Conservation (phyloP, 2,888 invertebrate genomes). For the Ephialtes manifestator region DNA sequence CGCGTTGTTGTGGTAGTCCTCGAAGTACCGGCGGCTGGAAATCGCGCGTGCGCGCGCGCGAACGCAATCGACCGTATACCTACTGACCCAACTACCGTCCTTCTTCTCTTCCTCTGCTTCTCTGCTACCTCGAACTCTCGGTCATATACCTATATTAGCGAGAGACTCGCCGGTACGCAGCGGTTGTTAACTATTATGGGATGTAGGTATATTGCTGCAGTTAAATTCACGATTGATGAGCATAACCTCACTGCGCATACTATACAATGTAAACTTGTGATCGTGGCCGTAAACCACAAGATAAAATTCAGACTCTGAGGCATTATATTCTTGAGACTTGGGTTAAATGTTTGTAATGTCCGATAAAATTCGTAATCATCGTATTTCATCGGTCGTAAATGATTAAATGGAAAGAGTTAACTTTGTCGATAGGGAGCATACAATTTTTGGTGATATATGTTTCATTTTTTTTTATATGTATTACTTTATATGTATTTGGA, state of each 20-base stretch:
- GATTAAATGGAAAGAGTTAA: neutral
- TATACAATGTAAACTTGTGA: neutral
- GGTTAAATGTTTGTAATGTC: neutral
- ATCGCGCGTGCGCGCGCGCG: constrained; percentile 28
- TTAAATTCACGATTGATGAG: neutral
- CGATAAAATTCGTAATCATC: too few relatives aligned
- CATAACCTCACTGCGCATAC: neutral
- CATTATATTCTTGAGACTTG: neutral
- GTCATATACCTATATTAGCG: constrained; percentile 23
- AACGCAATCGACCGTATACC: constrained; percentile 48
- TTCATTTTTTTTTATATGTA: too few relatives aligned
- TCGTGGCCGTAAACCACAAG: neutral
- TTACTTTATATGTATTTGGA: too few relatives aligned
- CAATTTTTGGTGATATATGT: neutral
- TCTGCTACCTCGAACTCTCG: constrained; percentile 38
- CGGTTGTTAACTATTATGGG: neutral
- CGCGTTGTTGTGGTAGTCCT: constrained; percentile 22
- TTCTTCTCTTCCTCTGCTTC: constrained; percentile 44
- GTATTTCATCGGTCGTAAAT: neutral
- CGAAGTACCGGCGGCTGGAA: neutral
- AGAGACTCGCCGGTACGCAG: neutral
- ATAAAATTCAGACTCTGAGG: neutral
- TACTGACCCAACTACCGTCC: constrained; percentile 65
- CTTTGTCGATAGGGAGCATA: neutral
- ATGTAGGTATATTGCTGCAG: neutral